Percentiles rank a stretch among this genome's conserved stretches.
These are phyloP conservation scores for Eulithis prunata DNA, from an alignment of 2,888 invertebrate species.

Conservation along the genomic window DNA sequence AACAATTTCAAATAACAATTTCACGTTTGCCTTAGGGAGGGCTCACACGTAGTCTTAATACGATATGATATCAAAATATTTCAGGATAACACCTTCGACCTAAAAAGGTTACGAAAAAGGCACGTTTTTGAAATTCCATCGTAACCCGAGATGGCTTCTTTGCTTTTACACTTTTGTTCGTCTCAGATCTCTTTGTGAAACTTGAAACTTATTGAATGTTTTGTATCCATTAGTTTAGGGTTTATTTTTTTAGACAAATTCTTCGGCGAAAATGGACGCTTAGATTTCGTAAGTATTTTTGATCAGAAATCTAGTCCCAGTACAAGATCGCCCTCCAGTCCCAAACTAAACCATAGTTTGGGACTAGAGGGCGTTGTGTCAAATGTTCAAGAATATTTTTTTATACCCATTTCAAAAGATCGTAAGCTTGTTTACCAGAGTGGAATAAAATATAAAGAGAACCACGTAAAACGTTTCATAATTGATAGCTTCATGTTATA, in stretches of 20 bases:
- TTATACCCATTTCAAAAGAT: too few relatives aligned
- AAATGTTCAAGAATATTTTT: too few relatives aligned
- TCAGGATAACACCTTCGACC: constrained; percentile 27
- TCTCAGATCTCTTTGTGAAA: constrained; percentile 1
- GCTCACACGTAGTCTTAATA: constrained; percentile 33
- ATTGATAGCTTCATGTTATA: too few relatives aligned
- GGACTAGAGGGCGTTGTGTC: too few relatives aligned
- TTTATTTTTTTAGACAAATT: not conserved
- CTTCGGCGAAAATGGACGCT: not conserved
- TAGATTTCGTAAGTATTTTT: too few relatives aligned
- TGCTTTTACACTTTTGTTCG: not conserved
- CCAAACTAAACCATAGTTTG: too few relatives aligned
- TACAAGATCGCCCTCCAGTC: too few relatives aligned
- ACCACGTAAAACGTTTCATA: too few relatives aligned
- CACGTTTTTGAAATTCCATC: not conserved
- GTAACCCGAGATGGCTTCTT: not conserved
- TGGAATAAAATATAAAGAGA: too few relatives aligned
- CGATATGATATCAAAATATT: constrained; percentile 32
- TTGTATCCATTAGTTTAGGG: not conserved
- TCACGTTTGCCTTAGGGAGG: constrained; percentile 21
- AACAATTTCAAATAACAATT: constrained; percentile 37
- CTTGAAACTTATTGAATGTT: not conserved
- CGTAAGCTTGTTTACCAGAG: too few relatives aligned
- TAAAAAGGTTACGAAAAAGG: constrained; percentile 34
- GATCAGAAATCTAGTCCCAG: too few relatives aligned